A percentile compares a stretch with the other conserved stretches of the same genome.
phyloP scores from a whole-genome alignment of 2,113 vertebrate genomes.

The Ceratotherium simum region DNA sequence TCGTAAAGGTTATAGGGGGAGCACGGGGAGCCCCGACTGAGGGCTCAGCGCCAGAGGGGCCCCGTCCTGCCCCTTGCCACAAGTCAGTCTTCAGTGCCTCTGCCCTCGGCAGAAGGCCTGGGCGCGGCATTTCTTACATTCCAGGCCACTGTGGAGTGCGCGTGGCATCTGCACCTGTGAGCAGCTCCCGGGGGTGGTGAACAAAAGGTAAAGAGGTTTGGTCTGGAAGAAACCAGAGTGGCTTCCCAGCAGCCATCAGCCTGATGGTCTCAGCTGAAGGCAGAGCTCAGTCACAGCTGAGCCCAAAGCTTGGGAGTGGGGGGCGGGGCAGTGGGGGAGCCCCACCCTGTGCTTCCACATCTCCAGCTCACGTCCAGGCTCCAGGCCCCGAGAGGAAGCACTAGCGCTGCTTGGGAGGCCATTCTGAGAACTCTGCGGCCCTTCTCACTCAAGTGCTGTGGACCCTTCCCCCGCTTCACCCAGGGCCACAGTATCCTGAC shows the following conservation, averaged over 20 bases:
- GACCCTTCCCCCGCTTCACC: not conserved
- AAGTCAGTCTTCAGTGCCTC: fast-evolving
- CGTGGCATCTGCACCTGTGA: not conserved
- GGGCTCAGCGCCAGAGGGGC: not conserved
- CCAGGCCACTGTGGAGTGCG: not conserved
- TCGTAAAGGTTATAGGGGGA: no score
- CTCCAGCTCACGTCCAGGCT: not conserved
- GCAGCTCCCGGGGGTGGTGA: not conserved
- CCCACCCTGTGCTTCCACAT: not conserved
- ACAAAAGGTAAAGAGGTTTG: not conserved
- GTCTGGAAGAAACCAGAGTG: not conserved
- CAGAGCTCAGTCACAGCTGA: not conserved
- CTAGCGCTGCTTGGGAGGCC: not conserved
- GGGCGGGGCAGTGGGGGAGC: not conserved
- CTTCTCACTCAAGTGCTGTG: not conserved
- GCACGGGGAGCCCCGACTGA: not conserved
- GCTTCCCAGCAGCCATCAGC: not conserved
- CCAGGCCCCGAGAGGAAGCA: not conserved
- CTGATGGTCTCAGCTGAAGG: not conserved
- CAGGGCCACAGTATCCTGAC: not conserved
- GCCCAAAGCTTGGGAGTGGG: not conserved
- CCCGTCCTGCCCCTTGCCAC: no score
- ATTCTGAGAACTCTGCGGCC: not conserved
- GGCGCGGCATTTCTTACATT: not conserved
- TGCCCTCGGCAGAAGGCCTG: not conserved